Evolutionary conservation across 2,113 vertebrate species (phyloP), one percentile per base, ranked within the genome.

Genomic region (Meriones unguiculatus): DNA sequence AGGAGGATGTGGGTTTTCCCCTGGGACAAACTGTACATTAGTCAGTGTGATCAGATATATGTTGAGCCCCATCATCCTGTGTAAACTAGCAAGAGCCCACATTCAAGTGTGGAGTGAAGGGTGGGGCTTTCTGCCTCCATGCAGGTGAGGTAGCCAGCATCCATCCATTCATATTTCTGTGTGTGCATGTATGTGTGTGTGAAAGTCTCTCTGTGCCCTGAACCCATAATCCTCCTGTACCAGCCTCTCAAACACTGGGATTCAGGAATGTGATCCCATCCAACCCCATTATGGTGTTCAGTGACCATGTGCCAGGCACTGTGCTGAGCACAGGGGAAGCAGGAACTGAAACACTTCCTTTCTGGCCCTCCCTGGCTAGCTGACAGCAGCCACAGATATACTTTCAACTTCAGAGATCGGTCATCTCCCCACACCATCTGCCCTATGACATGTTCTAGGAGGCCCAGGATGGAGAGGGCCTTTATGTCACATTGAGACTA

Each of bases 401-500:
- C 52, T 75, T 52, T 0, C 14, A 11, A 50, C 88, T 38, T 6
- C 85, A 62, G 0, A 18, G 81, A 54, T 28, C 80, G 25, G 76
- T 67, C 18, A 2, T 17, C n/a, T 81, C 75, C 73, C 87, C 13
- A 2, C 1, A 24, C 86, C 92, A 73, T 65, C 95, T 93, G 88
- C 91, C 75, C 87, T 35, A 2, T 41, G 92, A 50, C 87, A 62
- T 3, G 17, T 75, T 87, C 88, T 89, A 67, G 89, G 70, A 91
- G 30, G 62, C 57, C 64, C 54, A 75, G 94, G 64, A 4, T 41
- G 88, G 85, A 65, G 76, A 72, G 57, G 20, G 70, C 50, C 57
- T 85, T 96, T 84, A 54, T 76, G 65, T 96, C n/a, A 25, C 77
- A 93, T 52, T 72, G 38, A 38, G 91, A 76, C 94, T 30, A 69